A percentile compares a stretch with the other conserved stretches of the same genome.
Evolutionary conservation across 2,113 vertebrate genomes (phyloP).

Genomic region (Alligator mississippiensis): DNA sequence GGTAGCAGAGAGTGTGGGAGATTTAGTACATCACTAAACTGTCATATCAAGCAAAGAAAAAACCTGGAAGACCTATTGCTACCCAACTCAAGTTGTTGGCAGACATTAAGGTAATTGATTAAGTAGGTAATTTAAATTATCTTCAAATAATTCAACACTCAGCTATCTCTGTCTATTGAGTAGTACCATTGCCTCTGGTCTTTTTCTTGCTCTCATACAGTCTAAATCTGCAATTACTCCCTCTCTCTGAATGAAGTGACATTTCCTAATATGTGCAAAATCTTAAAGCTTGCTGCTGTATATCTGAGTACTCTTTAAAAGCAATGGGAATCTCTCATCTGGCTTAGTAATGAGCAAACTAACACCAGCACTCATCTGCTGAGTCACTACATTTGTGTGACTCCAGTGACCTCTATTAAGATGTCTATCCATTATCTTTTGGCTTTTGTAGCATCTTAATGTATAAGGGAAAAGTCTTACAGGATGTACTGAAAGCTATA

Average conservation of each 20-base stretch:
- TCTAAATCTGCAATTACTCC: conserved; percentile 12
- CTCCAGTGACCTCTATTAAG: neutral
- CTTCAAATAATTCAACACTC: neutral
- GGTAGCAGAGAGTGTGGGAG: neutral
- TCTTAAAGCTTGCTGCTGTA: neutral
- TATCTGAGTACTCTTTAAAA: neutral
- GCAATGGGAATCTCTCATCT: fast-evolving
- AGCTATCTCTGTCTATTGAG: neutral
- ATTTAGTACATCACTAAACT: neutral
- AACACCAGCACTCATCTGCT: neutral
- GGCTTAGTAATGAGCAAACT: neutral
- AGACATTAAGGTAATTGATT: neutral
- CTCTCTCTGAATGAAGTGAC: neutral
- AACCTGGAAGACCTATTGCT: neutral
- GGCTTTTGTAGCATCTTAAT: neutral
- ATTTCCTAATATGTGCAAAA: neutral
- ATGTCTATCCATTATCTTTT: neutral
- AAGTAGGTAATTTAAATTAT: neutral
- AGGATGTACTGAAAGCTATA: neutral
- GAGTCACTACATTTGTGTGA: neutral
- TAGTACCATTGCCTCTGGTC: neutral
- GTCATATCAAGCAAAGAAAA: neutral
- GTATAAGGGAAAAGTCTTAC: neutral
- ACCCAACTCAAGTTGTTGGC: neutral
- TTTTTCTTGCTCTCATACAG: neutral